phyloP scores from a whole-genome alignment of 2,113 vertebrate genomes.

The Ageneiosus marmoratus region DNA sequence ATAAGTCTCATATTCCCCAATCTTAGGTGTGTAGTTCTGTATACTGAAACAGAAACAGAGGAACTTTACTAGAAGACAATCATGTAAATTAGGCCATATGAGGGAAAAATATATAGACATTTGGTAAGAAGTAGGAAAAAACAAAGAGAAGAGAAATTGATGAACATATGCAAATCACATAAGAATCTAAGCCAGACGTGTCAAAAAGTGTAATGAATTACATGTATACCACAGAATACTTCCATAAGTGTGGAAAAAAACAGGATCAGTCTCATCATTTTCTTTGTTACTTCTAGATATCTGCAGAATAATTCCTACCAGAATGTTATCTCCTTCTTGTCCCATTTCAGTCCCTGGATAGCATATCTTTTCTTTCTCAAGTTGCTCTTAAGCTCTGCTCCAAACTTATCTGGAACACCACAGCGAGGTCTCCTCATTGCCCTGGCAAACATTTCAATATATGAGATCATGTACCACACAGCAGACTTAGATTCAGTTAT shows the following conservation, averaged over 20 bases:
- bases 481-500: constrained; percentile 36
- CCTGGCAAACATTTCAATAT: constrained; percentile 63
- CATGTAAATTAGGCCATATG: neutral
- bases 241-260: constrained; percentile 28
- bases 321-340: constrained; percentile 83
- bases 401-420: constrained; percentile 90
- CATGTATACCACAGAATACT: constrained; percentile 37
- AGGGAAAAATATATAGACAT: neutral
- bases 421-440: constrained; percentile 86
- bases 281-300: neutral
- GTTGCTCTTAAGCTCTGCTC: constrained; percentile 86
- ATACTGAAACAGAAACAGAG: constrained; percentile 64
- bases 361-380: constrained; percentile 87
- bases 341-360: constrained; percentile 87
- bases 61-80: constrained; percentile 22
- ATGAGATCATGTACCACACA: constrained; percentile 42
- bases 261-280: neutral
- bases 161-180: constrained; percentile 50
- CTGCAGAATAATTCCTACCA: constrained; percentile 73
- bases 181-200: constrained; percentile 37
- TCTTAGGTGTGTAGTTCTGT: constrained; percentile 82
- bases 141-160: neutral
- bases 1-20: constrained; percentile 83
- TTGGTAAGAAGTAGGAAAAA: constrained; percentile 36
- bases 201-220: constrained; percentile 27